Evolutionary conservation across 1,140 invertebrate species (phyloP).

Genomic region (Brachionus calyciflorus): DNA sequence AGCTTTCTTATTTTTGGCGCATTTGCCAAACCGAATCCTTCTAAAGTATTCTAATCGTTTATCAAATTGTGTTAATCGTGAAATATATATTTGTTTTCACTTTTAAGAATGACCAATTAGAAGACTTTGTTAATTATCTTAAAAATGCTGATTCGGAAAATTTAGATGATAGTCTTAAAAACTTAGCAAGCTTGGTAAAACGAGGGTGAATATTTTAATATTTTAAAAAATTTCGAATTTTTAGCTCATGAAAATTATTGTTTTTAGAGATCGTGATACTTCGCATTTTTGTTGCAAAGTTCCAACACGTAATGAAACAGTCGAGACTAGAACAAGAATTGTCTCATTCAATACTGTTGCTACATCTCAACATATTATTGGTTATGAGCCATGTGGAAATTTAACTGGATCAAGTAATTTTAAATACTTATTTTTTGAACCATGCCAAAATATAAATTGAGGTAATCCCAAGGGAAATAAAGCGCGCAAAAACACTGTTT

Average conservation of each 20-base stretch:
- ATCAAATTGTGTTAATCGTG: no score
- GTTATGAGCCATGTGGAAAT: conserved; percentile 47
- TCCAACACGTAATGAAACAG: conserved; percentile 22
- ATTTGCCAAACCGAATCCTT: neutral
- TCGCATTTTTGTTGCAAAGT: conserved; percentile 36
- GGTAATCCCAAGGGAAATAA: no score
- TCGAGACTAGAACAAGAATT: conserved; percentile 33
- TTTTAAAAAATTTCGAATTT: neutral
- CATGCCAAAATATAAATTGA: no score
- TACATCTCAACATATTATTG: conserved; percentile 31
- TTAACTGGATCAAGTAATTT: conserved; percentile 16
- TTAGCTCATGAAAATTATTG: neutral
- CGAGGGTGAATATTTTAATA: neutral
- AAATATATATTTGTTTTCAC: neutral
- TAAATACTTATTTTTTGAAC: no score
- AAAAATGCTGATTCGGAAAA: conserved; percentile 14
- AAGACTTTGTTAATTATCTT: conserved; percentile 24
- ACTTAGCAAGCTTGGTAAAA: neutral
- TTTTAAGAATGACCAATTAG: conserved; percentile 6
- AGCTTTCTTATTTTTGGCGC: no score
- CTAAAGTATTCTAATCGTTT: neutral
- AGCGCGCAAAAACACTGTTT: no score
- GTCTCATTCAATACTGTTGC: conserved; percentile 34
- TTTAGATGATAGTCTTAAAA: conserved; percentile 6
- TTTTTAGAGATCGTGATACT: neutral